These are phyloP conservation scores for Macroramphosus scolopax DNA, from an alignment of 2,797 vertebrate species.

Conservation along the genomic window DNA sequence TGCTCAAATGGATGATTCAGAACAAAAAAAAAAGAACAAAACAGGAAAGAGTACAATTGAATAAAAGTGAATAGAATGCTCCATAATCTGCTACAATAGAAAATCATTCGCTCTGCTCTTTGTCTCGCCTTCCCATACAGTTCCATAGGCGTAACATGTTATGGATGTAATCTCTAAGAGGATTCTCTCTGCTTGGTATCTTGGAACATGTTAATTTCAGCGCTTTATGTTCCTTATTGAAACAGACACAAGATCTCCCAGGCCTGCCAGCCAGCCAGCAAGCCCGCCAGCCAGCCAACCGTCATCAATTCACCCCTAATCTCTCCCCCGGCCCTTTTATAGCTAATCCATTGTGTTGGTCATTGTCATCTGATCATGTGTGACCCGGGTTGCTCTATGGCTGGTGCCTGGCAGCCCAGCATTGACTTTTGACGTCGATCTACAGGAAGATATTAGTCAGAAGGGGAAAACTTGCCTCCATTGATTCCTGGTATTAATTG, in stretches of 20 bases:
- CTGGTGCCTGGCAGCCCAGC: slow-evolving; percentile 35
- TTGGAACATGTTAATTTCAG: slow-evolving; percentile 74
- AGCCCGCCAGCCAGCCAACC: slow-evolving; percentile 57
- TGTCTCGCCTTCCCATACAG: slow-evolving; percentile 56
- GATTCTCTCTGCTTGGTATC: slow-evolving; percentile 74
- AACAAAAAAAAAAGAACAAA: slow-evolving; percentile 8
- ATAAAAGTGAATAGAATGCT: slow-evolving; percentile 12
- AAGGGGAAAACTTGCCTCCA: not conserved
- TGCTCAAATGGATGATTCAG: not conserved
- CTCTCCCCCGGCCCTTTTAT: slow-evolving; percentile 60
- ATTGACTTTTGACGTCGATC: slow-evolving; percentile 48
- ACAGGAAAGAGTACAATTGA: slow-evolving; percentile 16
- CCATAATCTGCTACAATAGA: slow-evolving; percentile 34
- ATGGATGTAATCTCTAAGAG: slow-evolving; percentile 74
- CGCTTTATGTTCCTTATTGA: slow-evolving; percentile 69
- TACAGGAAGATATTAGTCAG: slow-evolving; percentile 15
- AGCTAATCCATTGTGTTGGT: slow-evolving; percentile 70
- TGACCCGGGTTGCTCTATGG: slow-evolving; percentile 63
- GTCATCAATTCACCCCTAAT: slow-evolving; percentile 72
- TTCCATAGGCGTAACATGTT: slow-evolving; percentile 72
- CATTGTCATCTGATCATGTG: slow-evolving; percentile 75
- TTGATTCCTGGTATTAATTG: not conserved
- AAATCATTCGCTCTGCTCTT: slow-evolving; percentile 52
- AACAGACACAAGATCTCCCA: slow-evolving; percentile 61
- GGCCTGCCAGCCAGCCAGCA: slow-evolving; percentile 36